Evolutionary conservation across 2,888 invertebrate species (phyloP), one percentile per base, ranked within the genome.

Genomic region (Drosophila ezoana): DNA sequence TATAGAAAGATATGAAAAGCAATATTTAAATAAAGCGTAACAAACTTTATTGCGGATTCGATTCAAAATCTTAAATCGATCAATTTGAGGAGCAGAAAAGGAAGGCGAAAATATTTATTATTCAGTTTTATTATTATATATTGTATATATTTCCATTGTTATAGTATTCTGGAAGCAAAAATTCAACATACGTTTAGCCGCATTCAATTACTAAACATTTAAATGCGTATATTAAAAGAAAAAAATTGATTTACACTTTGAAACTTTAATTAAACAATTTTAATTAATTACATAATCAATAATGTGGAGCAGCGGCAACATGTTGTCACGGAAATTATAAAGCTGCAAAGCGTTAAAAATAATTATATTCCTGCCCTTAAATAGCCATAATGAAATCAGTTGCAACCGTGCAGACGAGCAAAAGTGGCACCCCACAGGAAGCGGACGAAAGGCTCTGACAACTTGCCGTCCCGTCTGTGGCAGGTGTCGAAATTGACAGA

Each of bases 401-500:
- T 20, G n/a, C 53, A 32, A 4, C 14, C n/a, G n/a, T 14, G 20
- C n/a, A 9, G 28, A 9, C 45, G 44, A 51, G 18, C 14, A 37
- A 28, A 28, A 6, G 23, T 16, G 52, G 54, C 28, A 53, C 57
- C 57, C 73, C 63, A 59, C 87, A 87, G 87, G 81, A 82, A 87
- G 73, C 61, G 69, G 11, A 45, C 49, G 40, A 45, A 53, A 40
- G 45, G 54, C 33, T 43, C 58, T 57, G 48, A 68, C 69, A 65
- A 73, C 54, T 57, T 61, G 49, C 54, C 72, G 75, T 69, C 61
- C 66, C 68, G 74, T 76, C 81, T 84, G 72, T 79, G 78, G 75
- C 81, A 86, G 84, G 89, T 86, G 89, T 86, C 89, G 89, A 86
- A 86, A 84, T 72, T 81, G 89, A 81, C 87, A 88, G 87, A 87